Evolutionary conservation across 92 coral and sea anemone genomes (phyloP), one percentile per base, ranked within the genome.

Genomic region (Heteractis magnifica): DNA sequence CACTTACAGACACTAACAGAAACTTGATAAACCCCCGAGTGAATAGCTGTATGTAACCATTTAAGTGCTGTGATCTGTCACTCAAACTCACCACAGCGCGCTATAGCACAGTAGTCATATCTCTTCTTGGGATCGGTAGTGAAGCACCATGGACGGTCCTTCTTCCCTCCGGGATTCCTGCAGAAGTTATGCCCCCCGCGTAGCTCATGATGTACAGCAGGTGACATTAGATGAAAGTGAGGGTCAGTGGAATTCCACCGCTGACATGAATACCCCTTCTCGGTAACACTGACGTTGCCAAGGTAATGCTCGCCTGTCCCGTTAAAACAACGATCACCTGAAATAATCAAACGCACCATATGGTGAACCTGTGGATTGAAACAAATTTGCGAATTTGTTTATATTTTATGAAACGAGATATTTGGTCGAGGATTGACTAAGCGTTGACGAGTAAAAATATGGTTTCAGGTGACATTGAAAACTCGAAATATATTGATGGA

Each of bases 101-200:
- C 88, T 75, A 96, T 87, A 56, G 89, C 91, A 73, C 99, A 96
- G 85, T 74, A 86, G 80, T 96, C 96, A 62, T 88, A 92, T 77
- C 85, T 64, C 50, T 71, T 80, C 68, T 86, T 77, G 2, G 83
- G 84, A 65, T 94, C 92, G 1, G 93, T 93, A 0, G 98, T 92
- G 48, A 92, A 96, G 75, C 99, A 96, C 99, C 99, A 96, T 0
- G 99, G 98, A 19, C 84, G 80, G 51, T 85, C 80, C 65, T 90
- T 94, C 78, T 96, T 92, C 12, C 99, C 99, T 51, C 99, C 95
- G 1, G 98, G 99, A 64, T 96, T 96, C 77, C 99, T 88, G 79
- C 99, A 96, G 76, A 92, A 96, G 79, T 96, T 96, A 12, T 92
- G 98, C 7, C 95, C 98, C 10, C 92, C 98, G n/a, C 86, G 85